These are phyloP conservation scores for Montipora foliosa DNA, from an alignment of 64 coral and sea anemone genomes.

Conservation along the genomic window DNA sequence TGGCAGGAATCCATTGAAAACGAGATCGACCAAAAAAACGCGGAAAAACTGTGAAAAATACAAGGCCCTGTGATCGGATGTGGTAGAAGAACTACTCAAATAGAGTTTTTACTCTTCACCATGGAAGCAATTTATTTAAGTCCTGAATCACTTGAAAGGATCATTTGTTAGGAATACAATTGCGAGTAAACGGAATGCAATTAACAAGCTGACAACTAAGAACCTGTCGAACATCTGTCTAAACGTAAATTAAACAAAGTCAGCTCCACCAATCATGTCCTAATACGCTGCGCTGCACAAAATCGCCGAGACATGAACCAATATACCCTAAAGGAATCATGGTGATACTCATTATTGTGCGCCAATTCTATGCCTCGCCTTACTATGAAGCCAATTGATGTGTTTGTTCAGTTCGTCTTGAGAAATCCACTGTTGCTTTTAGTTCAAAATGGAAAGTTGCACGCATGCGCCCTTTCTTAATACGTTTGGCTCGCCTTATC, in stretches of 20 bases:
- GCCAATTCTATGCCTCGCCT: constrained; percentile 76
- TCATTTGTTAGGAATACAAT: constrained; percentile 89
- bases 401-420: constrained; percentile 85
- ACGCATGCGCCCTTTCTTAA: constrained; percentile 45
- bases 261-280: constrained; percentile 62
- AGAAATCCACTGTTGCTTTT: constrained; percentile 76
- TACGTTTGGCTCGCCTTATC: background rate
- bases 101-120: constrained; percentile 74
- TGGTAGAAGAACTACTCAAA: constrained; percentile 75
- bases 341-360: constrained; percentile 79
- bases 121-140: constrained; percentile 88
- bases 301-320: constrained; percentile 69
- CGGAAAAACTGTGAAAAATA: constrained; percentile 33
- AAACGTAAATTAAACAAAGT: constrained; percentile 87
- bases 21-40: background rate
- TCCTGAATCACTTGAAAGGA: constrained; percentile 85
- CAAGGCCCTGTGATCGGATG: constrained; percentile 72
- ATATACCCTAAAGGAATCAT: constrained; percentile 85
- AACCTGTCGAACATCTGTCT: constrained; percentile 87
- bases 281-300: constrained; percentile 56
- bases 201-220: constrained; percentile 89
- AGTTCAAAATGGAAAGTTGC: constrained; percentile 63
- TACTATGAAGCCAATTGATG: constrained; percentile 95
- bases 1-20: constrained; percentile 53
- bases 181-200: constrained; percentile 95